Evolutionary conservation across 2,113 vertebrate genomes (phyloP).

Genomic region (Ahaetulla prasina): DNA sequence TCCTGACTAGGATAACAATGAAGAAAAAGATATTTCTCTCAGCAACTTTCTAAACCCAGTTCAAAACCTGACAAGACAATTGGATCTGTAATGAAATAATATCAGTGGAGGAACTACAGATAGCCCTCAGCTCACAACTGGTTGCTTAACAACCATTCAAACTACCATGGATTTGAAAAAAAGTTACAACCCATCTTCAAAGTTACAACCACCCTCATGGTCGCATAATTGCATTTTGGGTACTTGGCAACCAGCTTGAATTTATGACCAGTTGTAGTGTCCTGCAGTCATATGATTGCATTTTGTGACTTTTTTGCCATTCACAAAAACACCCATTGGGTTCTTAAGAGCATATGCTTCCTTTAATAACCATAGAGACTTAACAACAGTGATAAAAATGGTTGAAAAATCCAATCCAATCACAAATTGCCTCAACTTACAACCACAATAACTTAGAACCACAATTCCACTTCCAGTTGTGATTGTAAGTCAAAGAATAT

Average conservation of each 20-base stretch:
- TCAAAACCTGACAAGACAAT: background rate
- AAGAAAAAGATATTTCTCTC: background rate
- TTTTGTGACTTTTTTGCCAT: background rate
- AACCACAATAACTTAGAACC: background rate
- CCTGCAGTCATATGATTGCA: background rate
- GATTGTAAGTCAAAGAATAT: background rate
- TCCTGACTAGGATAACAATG: background rate
- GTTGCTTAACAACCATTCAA: background rate
- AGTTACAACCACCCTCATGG: background rate
- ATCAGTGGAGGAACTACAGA: background rate
- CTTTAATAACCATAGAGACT: background rate
- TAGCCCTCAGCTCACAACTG: background rate
- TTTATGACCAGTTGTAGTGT: background rate
- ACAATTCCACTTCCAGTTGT: background rate
- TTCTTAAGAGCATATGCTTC: background rate
- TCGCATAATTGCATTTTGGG: background rate
- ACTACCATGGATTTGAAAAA: background rate
- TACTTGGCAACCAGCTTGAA: background rate
- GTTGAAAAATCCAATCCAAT: background rate
- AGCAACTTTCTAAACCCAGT: background rate
- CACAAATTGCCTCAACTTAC: background rate
- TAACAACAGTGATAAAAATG: background rate
- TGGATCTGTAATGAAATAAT: background rate
- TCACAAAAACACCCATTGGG: background rate
- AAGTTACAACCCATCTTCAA: background rate